These are phyloP conservation scores for Ischnus inquisitorius DNA, from an alignment of 2,888 invertebrate genomes.

Conservation along the genomic window DNA sequence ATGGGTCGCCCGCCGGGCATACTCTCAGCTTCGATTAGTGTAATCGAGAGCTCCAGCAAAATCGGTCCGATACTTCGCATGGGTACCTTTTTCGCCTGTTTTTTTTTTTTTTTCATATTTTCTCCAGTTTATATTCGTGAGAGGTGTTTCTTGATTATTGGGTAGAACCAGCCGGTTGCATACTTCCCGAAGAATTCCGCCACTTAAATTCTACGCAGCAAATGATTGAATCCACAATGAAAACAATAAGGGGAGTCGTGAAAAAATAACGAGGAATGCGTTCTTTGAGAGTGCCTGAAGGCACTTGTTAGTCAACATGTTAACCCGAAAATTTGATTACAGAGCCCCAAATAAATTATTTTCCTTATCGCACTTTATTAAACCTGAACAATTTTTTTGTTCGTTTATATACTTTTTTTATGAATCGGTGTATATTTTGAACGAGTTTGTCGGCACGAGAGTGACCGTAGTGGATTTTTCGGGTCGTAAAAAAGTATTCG, in stretches of 20 bases:
- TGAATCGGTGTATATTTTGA: background rate
- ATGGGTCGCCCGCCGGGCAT: conserved; percentile 10
- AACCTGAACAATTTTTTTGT: background rate
- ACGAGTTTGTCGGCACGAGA: background rate
- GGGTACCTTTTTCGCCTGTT: conserved; percentile 30
- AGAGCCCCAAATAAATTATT: background rate
- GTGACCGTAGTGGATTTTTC: background rate
- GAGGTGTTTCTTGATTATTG: conserved; percentile 47
- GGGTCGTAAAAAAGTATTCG: conserved; percentile 12
- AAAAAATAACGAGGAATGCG: background rate
- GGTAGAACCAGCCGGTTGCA: background rate
- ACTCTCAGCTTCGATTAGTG: conserved; percentile 53
- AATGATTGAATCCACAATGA: conserved; percentile 14
- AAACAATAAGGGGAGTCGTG: background rate
- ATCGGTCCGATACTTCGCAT: conserved; percentile 51
- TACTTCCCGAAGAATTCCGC: background rate
- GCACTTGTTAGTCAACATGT: conserved; percentile 5
- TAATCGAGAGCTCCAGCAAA: conserved; percentile 53
- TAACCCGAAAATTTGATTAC: background rate
- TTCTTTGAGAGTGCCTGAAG: conserved; percentile 5
- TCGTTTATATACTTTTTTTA: no score
- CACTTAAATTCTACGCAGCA: background rate
- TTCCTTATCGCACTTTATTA: background rate
- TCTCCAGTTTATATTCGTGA: conserved; percentile 18
- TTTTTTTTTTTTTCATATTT: conserved; percentile 21